Conservation (phyloP, 92 coral and sea anemone species). For the Metridium senile region DNA sequence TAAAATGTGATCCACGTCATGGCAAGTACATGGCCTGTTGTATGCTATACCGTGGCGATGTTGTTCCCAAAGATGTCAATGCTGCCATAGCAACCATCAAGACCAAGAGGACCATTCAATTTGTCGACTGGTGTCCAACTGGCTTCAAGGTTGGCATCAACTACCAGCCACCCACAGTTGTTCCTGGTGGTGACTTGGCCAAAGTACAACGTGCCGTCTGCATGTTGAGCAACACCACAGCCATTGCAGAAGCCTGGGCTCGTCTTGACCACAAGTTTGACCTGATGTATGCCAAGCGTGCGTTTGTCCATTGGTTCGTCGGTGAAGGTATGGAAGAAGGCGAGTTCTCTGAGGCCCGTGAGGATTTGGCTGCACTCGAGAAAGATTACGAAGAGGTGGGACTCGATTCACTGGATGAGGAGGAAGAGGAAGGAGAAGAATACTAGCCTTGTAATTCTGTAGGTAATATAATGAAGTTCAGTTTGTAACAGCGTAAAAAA, state of each 20-base stretch:
- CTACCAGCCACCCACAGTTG: conserved; percentile 78
- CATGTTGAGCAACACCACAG: conserved; percentile 76
- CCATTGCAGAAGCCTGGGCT: conserved; percentile 77
- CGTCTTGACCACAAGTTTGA: conserved; percentile 76
- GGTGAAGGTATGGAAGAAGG: conserved; percentile 84
- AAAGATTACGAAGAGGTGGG: conserved; percentile 74
- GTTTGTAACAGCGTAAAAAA: no score
- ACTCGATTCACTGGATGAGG: conserved; percentile 49
- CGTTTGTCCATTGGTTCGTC: conserved; percentile 74
- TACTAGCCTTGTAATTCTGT: conserved; percentile 38
- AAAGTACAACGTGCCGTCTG: conserved; percentile 78
- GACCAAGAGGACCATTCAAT: conserved; percentile 70
- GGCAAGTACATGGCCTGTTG: conserved; percentile 89
- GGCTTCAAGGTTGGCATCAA: conserved; percentile 71
- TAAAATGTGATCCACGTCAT: conserved; percentile 83
- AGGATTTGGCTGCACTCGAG: conserved; percentile 70
- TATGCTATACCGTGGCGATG: conserved; percentile 81
- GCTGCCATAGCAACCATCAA: conserved; percentile 73
- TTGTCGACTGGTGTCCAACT: conserved; percentile 80
- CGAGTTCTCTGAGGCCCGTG: conserved; percentile 80
- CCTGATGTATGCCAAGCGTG: conserved; percentile 75
- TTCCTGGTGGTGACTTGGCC: conserved; percentile 80
- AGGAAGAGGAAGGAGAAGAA: conserved; percentile 65
- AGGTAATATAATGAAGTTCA: no score
- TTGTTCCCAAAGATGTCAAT: conserved; percentile 76